Evolutionary conservation across 2,113 vertebrate species (phyloP), one percentile per base, ranked within the genome.

Genomic region (Chloroceryle aenea): DNA sequence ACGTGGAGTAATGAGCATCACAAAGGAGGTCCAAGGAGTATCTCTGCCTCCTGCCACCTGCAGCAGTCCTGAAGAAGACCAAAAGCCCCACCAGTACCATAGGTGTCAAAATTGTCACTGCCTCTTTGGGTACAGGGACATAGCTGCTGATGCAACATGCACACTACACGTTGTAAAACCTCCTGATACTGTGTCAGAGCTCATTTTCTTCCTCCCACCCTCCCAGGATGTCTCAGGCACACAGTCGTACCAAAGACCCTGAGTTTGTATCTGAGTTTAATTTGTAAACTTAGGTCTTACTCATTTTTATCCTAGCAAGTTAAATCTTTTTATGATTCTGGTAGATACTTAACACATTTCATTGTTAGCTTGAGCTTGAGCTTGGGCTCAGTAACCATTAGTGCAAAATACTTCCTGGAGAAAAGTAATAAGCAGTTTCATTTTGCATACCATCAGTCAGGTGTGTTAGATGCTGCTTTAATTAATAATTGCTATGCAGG

Each of bases 1-100:
- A 15, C 11, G 25, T 42, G 32, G 8, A 4, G 1, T 53, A 9
- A 9, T 42, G 22, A 64, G 23, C 45, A 23, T 56, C 1, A 0
- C 61, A 73, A 30, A 85, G 48, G 14, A 7, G 10, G 59, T 79
- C 62, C 23, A n/a, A n/a, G 10, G 29, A 82, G 4, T 23, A 5
- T 34, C 8, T 63, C 38, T 71, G 32, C 20, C 43, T 72, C n/a
- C 52, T 78, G 52, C 4, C 29, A 40, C 8, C 6, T 67, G 0
- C 4, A 75, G 40, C 38, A 68, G 9, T 38, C 32, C 36, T 61
- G 30, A 34, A 77, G 32, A 71, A 81, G 22, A 56, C 11, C 43
- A 52, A 67, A 56, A 85, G 43, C 47, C 30, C 7, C 42, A 71
- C 23, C 27, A 18, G 17, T 71, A 62, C 21, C 81, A 45, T 1